Base-by-base conservation (phyloP, 2,888 invertebrate species). In the Pteria penguin region DNA sequence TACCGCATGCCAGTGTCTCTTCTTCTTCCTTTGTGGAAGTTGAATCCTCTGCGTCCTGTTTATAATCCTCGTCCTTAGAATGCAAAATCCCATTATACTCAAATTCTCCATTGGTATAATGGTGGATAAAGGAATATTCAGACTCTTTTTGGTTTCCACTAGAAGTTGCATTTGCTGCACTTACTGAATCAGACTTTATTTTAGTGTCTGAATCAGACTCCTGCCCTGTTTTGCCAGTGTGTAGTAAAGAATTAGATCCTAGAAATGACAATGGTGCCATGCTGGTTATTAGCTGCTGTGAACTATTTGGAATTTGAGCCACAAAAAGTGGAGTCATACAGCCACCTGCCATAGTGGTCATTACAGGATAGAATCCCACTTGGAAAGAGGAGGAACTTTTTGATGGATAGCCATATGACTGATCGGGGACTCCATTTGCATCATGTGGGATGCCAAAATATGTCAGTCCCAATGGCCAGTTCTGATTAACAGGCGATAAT, bases 1-100 rank as follows among this genome's bases (percentile, higher is more conserved):
- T 99, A 22, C 85, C 88, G 76, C 88, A 89, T 1, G 87, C 82
- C 82, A 86, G 82, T n/a, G 83, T 84, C 82, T 96, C 94, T 92
- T 96, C 63, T 45, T 70, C 27, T 14, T 57, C 29, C 33, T 75
- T 32, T 4, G n/a, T 18, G 11, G 4, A 36, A 5, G 31, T 52
- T 62, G 11, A 32, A 14, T 58, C 62, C 32, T 22, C 24, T 1
- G 24, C 14, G 2, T 24, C n/a, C 14, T 68, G 55, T 14, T 54
- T 67, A 24, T 58, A 45, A 31, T 74, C 69, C 24, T 27, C 24
- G 2, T 32, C 36, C 54, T 74, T 29, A 29, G 81, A 79, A 27
- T 77, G 81, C 54, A 87, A 74, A 63, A 86, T 84, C 29, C 88
- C 88, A 26, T 80, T 80, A 73, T 88, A 88, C n/a, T 72, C 82